Percentiles rank a stretch among this genome's conserved stretches.
phyloP scores from a whole-genome alignment of 1,140 invertebrate species.

The Periplaneta americana region DNA sequence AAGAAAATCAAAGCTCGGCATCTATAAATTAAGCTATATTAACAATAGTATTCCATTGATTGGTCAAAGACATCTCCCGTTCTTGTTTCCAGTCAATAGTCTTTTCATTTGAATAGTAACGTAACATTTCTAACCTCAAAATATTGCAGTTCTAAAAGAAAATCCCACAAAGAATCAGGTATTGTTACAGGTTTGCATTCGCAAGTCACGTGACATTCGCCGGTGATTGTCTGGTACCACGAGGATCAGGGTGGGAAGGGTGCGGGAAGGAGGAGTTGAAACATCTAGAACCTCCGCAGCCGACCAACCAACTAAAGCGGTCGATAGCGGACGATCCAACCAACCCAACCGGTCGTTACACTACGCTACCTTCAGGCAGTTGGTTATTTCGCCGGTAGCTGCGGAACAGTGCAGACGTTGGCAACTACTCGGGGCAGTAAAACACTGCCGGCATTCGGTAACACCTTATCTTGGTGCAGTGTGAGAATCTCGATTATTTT shows the following conservation, averaged over 20 bases:
- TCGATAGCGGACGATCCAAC: conserved; percentile 22
- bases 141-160: too few species aligned
- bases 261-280: not conserved
- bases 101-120: too few species aligned
- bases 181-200: not conserved
- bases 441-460: not conserved
- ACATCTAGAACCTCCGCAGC: not conserved
- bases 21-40: too few species aligned
- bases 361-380: conserved; percentile 27
- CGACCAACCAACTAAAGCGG: conserved; percentile 4
- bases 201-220: not conserved
- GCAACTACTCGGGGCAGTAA: too few species aligned
- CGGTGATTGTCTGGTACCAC: too few species aligned
- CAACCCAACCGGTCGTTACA: conserved; percentile 18
- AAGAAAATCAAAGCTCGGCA: too few species aligned
- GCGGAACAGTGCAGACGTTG: conserved; percentile 17
- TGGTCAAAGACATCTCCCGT: too few species aligned
- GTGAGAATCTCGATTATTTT: not conserved
- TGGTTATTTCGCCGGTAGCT: conserved; percentile 33
- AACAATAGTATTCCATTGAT: too few species aligned
- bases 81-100: too few species aligned
- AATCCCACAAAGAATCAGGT: not conserved
- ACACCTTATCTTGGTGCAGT: not conserved
- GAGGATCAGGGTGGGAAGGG: not conserved
- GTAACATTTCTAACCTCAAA: too few species aligned